phyloP scores from a whole-genome alignment of 2,113 vertebrate species.

The Irena cyanogastra region DNA sequence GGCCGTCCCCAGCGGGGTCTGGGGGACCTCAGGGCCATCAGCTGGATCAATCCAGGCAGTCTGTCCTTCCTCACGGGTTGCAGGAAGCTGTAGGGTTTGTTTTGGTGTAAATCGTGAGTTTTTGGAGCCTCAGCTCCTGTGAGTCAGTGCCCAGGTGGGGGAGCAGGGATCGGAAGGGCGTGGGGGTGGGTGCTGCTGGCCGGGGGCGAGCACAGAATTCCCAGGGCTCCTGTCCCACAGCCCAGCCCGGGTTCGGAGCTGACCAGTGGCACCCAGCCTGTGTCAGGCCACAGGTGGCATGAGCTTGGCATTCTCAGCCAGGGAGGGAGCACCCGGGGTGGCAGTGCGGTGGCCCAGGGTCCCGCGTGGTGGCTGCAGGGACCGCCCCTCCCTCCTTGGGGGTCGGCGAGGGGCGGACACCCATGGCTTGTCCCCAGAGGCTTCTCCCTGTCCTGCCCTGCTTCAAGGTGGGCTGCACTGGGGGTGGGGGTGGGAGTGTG shows the following conservation, averaged over 20 bases:
- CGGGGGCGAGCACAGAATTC: neutral
- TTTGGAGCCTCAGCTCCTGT: rapidly evolving
- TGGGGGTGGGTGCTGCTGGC: neutral
- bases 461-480: neutral
- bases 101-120: neutral
- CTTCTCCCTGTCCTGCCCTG: neutral
- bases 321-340: rapidly evolving
- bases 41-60: neutral
- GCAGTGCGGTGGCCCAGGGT: neutral
- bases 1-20: neutral
- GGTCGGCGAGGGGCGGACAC: rapidly evolving
- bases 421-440: neutral
- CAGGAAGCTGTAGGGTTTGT: neutral
- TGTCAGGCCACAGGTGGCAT: neutral
- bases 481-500: neutral
- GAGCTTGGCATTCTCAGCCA: neutral
- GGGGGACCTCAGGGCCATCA: neutral
- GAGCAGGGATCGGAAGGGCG: rapidly evolving
- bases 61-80: neutral
- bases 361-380: rapidly evolving
- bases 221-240: rapidly evolving
- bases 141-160: neutral
- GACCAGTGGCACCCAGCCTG: rapidly evolving
- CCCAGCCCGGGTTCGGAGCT: rapidly evolving
- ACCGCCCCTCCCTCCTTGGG: rapidly evolving